phyloP scores from a whole-genome alignment of 2,888 invertebrate species.

The Tigriopus californicus region DNA sequence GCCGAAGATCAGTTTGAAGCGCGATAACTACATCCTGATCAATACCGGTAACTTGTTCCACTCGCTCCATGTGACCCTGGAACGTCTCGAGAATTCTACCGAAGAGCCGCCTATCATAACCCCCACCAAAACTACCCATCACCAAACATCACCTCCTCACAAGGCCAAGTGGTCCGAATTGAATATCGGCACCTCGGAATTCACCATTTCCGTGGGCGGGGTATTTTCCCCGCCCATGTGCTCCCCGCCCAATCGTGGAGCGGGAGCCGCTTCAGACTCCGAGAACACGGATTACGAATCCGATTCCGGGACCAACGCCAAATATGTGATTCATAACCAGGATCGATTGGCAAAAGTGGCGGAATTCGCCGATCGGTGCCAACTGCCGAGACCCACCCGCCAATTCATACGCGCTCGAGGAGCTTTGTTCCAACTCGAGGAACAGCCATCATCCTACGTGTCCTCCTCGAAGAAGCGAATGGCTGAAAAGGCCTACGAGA shows the following conservation, averaged over 20 bases:
- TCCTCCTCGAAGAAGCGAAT: background rate
- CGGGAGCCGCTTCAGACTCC: too few relatives aligned
- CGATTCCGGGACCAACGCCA: too few relatives aligned
- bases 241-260: too few relatives aligned
- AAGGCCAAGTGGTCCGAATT: background rate
- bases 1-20: conserved; percentile 30
- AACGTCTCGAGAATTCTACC: conserved; percentile 22
- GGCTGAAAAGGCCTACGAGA: conserved; percentile 56
- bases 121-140: too few relatives aligned
- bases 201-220: too few relatives aligned
- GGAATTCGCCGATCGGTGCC: background rate
- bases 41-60: conserved; percentile 71
- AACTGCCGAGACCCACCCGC: background rate
- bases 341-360: background rate
- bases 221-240: too few relatives aligned
- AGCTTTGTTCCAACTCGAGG: background rate
- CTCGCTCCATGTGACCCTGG: conserved; percentile 43
- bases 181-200: background rate
- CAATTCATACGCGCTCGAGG: background rate
- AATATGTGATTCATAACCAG: too few relatives aligned
- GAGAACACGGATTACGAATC: too few relatives aligned
- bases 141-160: too few relatives aligned
- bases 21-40: conserved; percentile 44
- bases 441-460: background rate
- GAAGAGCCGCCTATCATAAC: too few relatives aligned